These are phyloP conservation scores for Genyomyrus donnyi DNA, from an alignment of 2,113 vertebrate species.

Conservation along the genomic window DNA sequence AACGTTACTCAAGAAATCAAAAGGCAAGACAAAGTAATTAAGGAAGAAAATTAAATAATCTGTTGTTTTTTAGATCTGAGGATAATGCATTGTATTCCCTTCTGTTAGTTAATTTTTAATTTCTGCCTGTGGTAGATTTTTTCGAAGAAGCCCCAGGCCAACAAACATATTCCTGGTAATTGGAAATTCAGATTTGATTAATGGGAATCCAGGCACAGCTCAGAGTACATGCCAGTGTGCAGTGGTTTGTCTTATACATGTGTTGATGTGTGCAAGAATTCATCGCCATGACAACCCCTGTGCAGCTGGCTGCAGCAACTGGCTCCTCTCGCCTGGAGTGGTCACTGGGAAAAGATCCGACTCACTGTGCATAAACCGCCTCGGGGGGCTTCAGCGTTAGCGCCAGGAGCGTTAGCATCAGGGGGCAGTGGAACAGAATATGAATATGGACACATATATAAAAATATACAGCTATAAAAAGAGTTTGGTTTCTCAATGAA, in stretches of 20 bases:
- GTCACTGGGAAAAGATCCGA: background rate
- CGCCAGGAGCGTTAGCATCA: background rate
- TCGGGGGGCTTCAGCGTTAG: background rate
- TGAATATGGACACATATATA: background rate
- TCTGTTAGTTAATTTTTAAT: background rate
- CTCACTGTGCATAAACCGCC: background rate
- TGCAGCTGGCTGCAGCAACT: conserved; percentile 36
- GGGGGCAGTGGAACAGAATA: background rate
- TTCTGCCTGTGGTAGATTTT: background rate
- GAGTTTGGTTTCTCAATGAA: background rate
- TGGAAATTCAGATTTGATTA: background rate
- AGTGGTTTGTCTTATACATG: conserved; percentile 40
- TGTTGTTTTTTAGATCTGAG: background rate
- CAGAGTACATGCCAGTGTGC: conserved; percentile 13
- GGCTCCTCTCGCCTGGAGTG: background rate
- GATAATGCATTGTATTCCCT: background rate
- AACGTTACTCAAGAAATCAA: background rate
- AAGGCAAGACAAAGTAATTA: background rate
- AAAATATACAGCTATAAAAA: background rate
- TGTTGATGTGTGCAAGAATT: conserved; percentile 49
- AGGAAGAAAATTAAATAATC: background rate
- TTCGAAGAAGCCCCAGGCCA: background rate
- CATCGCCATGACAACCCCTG: conserved; percentile 67
- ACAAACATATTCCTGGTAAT: background rate
- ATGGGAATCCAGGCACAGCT: background rate